Conservation (phyloP, 2,113 vertebrate genomes). For the Gambusia affinis region DNA sequence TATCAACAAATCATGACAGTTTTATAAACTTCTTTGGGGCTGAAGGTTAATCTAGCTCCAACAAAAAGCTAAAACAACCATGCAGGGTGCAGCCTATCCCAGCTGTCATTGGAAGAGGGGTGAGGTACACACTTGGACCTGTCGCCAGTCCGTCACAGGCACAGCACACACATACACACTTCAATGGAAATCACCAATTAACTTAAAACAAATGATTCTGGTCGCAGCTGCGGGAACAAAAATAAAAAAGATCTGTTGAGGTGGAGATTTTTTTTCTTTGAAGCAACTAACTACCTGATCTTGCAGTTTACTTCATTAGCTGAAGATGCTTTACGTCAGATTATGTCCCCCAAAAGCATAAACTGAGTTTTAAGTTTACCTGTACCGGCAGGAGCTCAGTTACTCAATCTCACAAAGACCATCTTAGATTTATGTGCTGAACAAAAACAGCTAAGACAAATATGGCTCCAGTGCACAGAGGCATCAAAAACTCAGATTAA, state of each 20-base stretch:
- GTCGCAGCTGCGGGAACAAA: background rate
- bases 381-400: background rate
- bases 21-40: background rate
- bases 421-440: background rate
- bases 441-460: constrained; percentile 26
- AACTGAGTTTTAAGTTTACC: background rate
- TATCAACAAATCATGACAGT: background rate
- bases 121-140: background rate
- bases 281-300: background rate
- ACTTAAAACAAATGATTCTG: background rate
- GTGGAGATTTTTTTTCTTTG: too few relatives aligned
- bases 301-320: background rate
- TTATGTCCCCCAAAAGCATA: background rate
- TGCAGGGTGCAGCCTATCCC: background rate
- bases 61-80: background rate
- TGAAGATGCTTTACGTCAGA: background rate
- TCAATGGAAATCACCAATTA: background rate
- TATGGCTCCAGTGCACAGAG: background rate
- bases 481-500: constrained; percentile 6
- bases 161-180: background rate
- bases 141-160: background rate
- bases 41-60: background rate
- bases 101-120: background rate
- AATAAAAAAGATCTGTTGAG: too few relatives aligned
- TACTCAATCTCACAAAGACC: background rate